phyloP scores from a whole-genome alignment of 2,888 invertebrate genomes.

The Strigamia crassipes region DNA sequence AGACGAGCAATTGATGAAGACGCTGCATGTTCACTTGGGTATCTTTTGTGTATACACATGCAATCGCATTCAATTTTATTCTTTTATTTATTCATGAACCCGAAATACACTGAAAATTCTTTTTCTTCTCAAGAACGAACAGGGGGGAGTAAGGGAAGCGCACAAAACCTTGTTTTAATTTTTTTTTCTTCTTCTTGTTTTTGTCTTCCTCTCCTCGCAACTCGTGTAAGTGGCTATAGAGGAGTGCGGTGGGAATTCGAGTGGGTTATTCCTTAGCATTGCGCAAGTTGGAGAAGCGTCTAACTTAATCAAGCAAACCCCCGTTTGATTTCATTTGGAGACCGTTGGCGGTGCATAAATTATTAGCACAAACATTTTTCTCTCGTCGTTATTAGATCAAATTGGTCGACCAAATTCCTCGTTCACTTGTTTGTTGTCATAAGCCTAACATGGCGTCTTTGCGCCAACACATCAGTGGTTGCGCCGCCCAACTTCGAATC shows the following conservation, averaged over 20 bases:
- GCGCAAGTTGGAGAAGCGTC: background rate
- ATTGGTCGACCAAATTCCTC: slow-evolving; percentile 41
- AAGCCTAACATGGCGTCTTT: slow-evolving; percentile 46
- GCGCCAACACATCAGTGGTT: slow-evolving; percentile 17
- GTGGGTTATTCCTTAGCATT: slow-evolving; percentile 10
- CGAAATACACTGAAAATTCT: slow-evolving; percentile 1
- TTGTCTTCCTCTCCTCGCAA: slow-evolving; percentile 3
- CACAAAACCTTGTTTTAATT: slow-evolving; percentile 21
- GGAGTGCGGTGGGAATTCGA: slow-evolving; percentile 27
- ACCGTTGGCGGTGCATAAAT: slow-evolving; percentile 40
- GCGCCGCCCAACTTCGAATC: slow-evolving; percentile 41
- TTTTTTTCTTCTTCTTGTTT: background rate
- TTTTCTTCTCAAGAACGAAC: background rate
- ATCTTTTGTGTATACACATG: slow-evolving; percentile 40
- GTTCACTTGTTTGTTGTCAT: slow-evolving; percentile 46
- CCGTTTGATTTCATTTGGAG: slow-evolving; percentile 38
- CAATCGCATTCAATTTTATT: slow-evolving; percentile 38
- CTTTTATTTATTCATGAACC: slow-evolving; percentile 33
- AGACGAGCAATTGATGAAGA: slow-evolving; percentile 42
- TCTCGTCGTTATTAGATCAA: slow-evolving; percentile 30
- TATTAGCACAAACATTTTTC: slow-evolving; percentile 39
- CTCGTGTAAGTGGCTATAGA: slow-evolving; percentile 33
- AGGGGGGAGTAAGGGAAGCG: no score
- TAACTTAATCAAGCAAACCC: slow-evolving; percentile 37
- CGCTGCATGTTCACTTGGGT: slow-evolving; percentile 28